A percentile compares a stretch with the other conserved stretches of the same genome.
phyloP scores from a whole-genome alignment of 2,888 invertebrate species.

The Drosophila fulvimacula region DNA sequence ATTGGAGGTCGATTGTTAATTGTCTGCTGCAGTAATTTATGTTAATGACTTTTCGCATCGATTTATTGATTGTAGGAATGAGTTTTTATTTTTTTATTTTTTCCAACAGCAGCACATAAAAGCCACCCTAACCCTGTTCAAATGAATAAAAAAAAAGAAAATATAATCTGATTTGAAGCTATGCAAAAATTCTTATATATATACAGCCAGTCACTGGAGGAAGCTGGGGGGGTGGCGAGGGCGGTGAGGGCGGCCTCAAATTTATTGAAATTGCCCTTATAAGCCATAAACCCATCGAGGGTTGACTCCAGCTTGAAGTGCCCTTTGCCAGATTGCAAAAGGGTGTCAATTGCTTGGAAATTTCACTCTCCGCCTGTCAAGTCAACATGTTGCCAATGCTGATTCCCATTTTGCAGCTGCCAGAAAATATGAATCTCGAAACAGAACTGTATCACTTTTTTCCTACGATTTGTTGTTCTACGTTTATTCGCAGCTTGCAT shows the following conservation, averaged over 20 bases:
- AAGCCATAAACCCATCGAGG: constrained; percentile 47
- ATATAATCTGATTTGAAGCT: constrained; percentile 67
- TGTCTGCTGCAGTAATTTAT: constrained; percentile 73
- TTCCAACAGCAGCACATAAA: constrained; percentile 5
- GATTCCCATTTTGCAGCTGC: constrained; percentile 59
- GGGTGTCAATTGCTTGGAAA: constrained; percentile 78
- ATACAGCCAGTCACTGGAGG: constrained; percentile 9
- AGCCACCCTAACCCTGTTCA: constrained; percentile 31
- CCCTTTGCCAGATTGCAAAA: constrained; percentile 57
- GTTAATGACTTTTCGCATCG: constrained; percentile 74
- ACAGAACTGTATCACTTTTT: constrained; percentile 45
- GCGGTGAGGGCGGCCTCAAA: constrained; percentile 40
- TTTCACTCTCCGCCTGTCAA: constrained; percentile 67
- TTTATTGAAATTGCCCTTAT: constrained; percentile 80
- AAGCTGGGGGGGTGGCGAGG: not conserved
- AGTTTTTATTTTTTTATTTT: not conserved
- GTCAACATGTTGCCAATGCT: constrained; percentile 81
- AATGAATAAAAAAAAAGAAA: constrained; percentile 15
- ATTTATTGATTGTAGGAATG: constrained; percentile 64
- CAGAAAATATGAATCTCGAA: constrained; percentile 64
- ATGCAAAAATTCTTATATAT: constrained; percentile 60
- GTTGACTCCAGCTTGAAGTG: constrained; percentile 59
- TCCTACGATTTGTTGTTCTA: constrained; percentile 28
- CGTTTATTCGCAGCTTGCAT: not conserved
- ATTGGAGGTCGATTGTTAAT: constrained; percentile 75